A percentile compares a stretch with the other conserved stretches of the same genome.
Conservation (phyloP, 1,140 invertebrate genomes). For the Eupristina koningsbergeri region DNA sequence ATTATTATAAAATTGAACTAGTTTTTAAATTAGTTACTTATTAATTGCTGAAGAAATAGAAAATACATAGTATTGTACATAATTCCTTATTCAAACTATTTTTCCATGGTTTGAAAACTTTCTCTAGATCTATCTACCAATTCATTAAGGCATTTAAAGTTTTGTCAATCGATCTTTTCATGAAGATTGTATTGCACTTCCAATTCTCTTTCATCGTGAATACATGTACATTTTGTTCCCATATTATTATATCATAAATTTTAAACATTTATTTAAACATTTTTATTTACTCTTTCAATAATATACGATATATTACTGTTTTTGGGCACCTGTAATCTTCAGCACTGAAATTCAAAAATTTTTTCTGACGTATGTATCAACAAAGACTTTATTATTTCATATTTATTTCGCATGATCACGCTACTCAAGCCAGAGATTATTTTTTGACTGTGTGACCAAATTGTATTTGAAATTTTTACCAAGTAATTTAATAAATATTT, state of each 20-base stretch:
- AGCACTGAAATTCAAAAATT: background rate
- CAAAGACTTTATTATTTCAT: conserved; percentile 12
- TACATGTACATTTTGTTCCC: conserved; percentile 60
- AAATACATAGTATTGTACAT: conserved; percentile 54
- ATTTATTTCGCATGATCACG: conserved; percentile 2
- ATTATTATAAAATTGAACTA: too few species aligned
- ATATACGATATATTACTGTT: conserved; percentile 10
- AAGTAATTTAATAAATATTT: too few species aligned
- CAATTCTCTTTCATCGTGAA: conserved; percentile 75
- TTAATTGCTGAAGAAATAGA: conserved; percentile 12
- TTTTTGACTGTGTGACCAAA: too few species aligned
- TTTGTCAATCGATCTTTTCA: conserved; percentile 91
- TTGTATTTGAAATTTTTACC: too few species aligned
- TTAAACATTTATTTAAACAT: background rate
- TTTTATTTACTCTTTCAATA: background rate
- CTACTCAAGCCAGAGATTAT: too few species aligned
- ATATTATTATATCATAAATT: conserved; percentile 49
- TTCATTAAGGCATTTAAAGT: conserved; percentile 94
- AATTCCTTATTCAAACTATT: conserved; percentile 84
- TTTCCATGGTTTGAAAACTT: conserved; percentile 95
- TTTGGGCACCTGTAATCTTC: background rate
- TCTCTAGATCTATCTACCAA: conserved; percentile 85
- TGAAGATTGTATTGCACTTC: conserved; percentile 91
- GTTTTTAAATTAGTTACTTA: too few species aligned
- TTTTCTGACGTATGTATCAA: background rate